These are phyloP conservation scores for Tapirus indicus DNA, from an alignment of 2,797 vertebrate species.

Conservation along the genomic window DNA sequence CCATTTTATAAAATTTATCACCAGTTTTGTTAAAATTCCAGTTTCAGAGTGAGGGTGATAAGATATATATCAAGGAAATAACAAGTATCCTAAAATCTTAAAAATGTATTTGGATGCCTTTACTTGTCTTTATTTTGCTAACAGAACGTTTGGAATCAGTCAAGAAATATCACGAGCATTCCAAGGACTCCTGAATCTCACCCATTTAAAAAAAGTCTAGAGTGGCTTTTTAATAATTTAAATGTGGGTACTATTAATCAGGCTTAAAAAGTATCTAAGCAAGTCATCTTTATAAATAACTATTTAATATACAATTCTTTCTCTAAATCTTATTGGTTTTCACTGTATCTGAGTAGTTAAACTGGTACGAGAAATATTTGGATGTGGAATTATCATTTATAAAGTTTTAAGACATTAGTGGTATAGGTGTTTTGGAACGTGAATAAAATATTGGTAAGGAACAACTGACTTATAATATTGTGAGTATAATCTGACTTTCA, in stretches of 20 bases:
- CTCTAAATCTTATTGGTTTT: neutral
- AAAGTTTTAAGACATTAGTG: neutral
- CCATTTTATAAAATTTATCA: slow-evolving; percentile 27
- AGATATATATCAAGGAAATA: neutral
- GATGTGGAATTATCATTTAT: neutral
- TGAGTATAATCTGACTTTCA: slow-evolving; percentile 41
- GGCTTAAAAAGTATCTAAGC: neutral
- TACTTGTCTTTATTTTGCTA: neutral
- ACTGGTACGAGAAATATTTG: neutral
- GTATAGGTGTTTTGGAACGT: neutral
- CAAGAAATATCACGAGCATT: neutral
- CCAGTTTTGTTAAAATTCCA: slow-evolving; percentile 40
- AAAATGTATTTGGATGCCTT: neutral
- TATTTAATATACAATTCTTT: neutral
- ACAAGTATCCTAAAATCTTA: neutral
- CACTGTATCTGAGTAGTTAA: neutral
- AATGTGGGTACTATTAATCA: neutral
- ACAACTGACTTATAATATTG: neutral
- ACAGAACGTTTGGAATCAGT: neutral
- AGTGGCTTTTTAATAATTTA: slow-evolving; percentile 37
- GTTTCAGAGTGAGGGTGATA: neutral
- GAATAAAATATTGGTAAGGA: neutral
- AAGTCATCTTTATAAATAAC: slow-evolving; percentile 24
- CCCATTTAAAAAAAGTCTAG: neutral
- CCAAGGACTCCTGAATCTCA: neutral